A percentile compares a stretch with the other conserved stretches of the same genome.
Evolutionary conservation across 2,113 vertebrate genomes (phyloP).

Genomic region (Boleophthalmus pectinirostris): DNA sequence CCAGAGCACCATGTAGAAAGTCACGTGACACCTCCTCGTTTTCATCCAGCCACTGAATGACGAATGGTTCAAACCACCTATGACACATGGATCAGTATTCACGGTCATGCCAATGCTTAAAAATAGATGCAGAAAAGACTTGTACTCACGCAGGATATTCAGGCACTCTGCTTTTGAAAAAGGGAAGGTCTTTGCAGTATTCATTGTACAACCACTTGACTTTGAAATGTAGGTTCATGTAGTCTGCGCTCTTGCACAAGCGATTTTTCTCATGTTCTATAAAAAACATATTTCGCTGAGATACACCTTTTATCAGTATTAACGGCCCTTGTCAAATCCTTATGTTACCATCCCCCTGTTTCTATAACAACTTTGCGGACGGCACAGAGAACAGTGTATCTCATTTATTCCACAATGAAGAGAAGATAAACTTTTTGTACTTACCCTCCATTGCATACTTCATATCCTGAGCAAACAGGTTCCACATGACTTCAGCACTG

Average conservation of each 20-base stretch:
- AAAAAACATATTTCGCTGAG: not conserved
- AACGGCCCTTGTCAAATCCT: not conserved
- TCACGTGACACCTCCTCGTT: slow-evolving; percentile 97
- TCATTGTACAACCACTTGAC: slow-evolving; percentile 99
- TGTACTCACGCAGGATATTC: slow-evolving; percentile 95
- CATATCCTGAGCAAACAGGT: slow-evolving; percentile 98
- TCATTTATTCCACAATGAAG: not conserved
- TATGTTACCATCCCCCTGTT: not conserved
- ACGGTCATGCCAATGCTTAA: not conserved
- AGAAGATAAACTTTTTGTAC: slow-evolving; percentile 35
- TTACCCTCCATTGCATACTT: slow-evolving; percentile 99
- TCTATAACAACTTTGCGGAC: not conserved
- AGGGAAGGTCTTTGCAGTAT: slow-evolving; percentile 94
- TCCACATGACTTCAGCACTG: slow-evolving; percentile 99
- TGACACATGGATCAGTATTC: not conserved
- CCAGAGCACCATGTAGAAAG: slow-evolving; percentile 93
- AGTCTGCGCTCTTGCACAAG: slow-evolving; percentile 96
- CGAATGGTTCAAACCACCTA: slow-evolving; percentile 98
- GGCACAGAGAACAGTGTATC: not conserved
- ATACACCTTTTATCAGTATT: not conserved
- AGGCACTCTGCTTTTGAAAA: slow-evolving; percentile 93
- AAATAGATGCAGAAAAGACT: not conserved
- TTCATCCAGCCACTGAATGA: slow-evolving; percentile 98
- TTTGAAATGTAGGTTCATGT: slow-evolving; percentile 99
- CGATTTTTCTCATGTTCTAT: slow-evolving; percentile 96